phyloP scores from a whole-genome alignment of 2,797 vertebrate genomes.

The Semotilus atromaculatus region DNA sequence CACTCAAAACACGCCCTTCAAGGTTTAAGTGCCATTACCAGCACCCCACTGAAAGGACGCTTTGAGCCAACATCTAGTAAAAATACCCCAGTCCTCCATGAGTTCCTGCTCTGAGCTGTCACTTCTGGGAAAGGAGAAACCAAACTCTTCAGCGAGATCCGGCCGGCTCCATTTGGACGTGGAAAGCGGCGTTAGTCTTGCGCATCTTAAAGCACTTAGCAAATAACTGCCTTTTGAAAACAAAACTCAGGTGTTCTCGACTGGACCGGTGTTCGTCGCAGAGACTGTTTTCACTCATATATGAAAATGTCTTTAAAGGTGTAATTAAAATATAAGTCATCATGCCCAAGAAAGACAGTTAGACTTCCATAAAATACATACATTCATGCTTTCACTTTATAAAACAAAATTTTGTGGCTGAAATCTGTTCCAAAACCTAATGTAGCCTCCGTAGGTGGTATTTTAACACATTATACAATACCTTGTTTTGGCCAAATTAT shows the following conservation, averaged over 20 bases:
- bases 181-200: slow-evolving; percentile 42
- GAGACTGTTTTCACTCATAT: slow-evolving; percentile 51
- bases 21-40: slow-evolving; percentile 31
- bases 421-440: not conserved
- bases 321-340: not conserved
- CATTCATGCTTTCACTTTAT: slow-evolving; percentile 18
- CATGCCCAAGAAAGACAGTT: slow-evolving; percentile 1
- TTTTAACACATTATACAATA: not conserved
- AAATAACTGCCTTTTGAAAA: slow-evolving; percentile 51
- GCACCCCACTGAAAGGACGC: slow-evolving; percentile 63
- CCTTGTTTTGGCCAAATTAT: not conserved
- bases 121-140: slow-evolving; percentile 67
- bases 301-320: slow-evolving; percentile 42
- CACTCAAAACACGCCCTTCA: slow-evolving; percentile 21
- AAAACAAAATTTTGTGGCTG: not conserved
- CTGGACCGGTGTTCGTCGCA: slow-evolving; percentile 51
- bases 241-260: slow-evolving; percentile 51
- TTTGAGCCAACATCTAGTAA: slow-evolving; percentile 64
- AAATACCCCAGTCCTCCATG: slow-evolving; percentile 55
- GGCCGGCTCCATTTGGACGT: slow-evolving; percentile 55
- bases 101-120: slow-evolving; percentile 61
- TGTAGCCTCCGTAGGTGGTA: not conserved
- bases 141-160: slow-evolving; percentile 61
- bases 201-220: slow-evolving; percentile 57
- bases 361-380: not conserved